Percentiles rank a stretch among this genome's conserved stretches.
Evolutionary conservation across 2,797 vertebrate species (phyloP).

Genomic region (Nasua narica): DNA sequence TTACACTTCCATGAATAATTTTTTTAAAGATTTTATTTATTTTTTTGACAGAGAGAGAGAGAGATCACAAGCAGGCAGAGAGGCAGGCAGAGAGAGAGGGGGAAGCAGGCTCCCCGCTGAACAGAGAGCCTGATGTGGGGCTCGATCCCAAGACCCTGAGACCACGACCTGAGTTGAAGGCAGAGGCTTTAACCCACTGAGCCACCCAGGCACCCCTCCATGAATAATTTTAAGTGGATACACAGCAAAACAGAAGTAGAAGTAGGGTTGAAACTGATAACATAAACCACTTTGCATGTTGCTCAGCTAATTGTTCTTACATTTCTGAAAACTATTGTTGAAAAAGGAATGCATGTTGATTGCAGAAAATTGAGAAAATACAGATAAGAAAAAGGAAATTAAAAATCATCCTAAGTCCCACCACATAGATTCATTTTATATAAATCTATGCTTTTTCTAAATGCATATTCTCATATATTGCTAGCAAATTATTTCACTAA

Average conservation of each 20-base stretch:
- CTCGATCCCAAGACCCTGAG: too few species aligned
- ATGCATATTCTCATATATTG: neutral
- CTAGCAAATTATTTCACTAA: neutral
- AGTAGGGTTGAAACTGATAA: neutral
- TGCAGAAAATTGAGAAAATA: constrained; percentile 23
- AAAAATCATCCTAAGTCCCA: neutral
- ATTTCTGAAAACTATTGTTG: constrained; percentile 14
- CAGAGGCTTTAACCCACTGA: too few species aligned
- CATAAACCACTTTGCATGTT: neutral
- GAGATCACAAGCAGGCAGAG: too few species aligned
- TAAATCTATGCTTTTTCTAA: constrained; percentile 4
- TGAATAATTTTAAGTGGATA: constrained; percentile 10
- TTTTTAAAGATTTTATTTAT: too few species aligned
- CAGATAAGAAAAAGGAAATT: neutral
- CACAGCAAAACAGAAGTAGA: neutral
- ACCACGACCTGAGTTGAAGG: too few species aligned
- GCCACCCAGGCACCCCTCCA: too few species aligned
- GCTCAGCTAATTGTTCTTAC: neutral
- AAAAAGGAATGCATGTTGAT: neutral
- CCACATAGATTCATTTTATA: neutral
- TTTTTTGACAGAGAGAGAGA: too few species aligned
- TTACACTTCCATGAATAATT: neutral
- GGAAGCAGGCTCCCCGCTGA: too few species aligned
- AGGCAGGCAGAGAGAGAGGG: too few species aligned
- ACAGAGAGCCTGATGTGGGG: too few species aligned